These are phyloP conservation scores for Pristiophorus japonicus DNA, from an alignment of 2,113 vertebrate genomes.

Conservation along the genomic window DNA sequence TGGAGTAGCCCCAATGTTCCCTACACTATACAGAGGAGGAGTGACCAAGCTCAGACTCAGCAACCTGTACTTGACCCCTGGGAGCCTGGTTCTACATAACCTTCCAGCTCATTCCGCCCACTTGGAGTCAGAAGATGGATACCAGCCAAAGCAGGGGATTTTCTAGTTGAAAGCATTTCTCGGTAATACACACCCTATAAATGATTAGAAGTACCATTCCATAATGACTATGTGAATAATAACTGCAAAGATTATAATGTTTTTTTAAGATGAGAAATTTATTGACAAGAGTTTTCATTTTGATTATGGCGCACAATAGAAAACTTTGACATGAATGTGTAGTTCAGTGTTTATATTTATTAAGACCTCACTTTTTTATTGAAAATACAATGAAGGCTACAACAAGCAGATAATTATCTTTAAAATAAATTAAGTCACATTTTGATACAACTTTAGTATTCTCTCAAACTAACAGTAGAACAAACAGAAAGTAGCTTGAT, in stretches of 20 bases:
- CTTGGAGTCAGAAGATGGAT: constrained; percentile 56
- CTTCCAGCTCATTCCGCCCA: constrained; percentile 49
- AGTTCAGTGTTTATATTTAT: not conserved
- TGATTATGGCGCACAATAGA: not conserved
- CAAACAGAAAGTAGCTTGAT: not conserved
- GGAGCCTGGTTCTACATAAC: constrained; percentile 57
- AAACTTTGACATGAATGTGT: not conserved
- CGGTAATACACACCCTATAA: constrained; percentile 46
- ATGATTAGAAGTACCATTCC: constrained; percentile 17
- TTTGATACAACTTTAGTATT: not conserved
- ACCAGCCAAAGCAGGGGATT: constrained; percentile 53
- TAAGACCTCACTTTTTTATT: not conserved
- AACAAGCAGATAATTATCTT: not conserved
- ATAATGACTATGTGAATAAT: constrained; percentile 2
- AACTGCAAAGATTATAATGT: not conserved
- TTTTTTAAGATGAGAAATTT: not conserved
- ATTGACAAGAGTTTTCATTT: not conserved
- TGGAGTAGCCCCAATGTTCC: constrained; percentile 60
- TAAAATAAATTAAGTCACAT: not conserved
- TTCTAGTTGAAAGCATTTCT: constrained; percentile 54
- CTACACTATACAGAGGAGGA: constrained; percentile 48
- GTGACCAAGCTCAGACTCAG: constrained; percentile 54
- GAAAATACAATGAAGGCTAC: not conserved
- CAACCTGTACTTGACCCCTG: constrained; percentile 67
- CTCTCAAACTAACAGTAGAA: not conserved